These are phyloP conservation scores for Monopis laevigella DNA, from an alignment of 2,888 invertebrate species.

Conservation along the genomic window DNA sequence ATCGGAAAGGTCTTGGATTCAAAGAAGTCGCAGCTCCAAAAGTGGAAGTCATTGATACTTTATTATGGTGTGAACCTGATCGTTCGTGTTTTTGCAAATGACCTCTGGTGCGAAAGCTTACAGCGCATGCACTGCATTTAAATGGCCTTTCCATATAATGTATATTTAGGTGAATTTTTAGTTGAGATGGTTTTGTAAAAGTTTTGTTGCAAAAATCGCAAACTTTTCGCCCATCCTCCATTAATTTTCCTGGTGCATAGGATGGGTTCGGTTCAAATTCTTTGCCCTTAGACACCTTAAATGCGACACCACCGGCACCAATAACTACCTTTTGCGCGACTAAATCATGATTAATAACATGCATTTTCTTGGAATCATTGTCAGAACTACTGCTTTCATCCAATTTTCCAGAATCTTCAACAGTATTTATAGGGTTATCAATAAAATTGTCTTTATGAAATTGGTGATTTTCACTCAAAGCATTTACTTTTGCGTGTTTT, in stretches of 20 bases:
- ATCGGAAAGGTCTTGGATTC: conserved; percentile 96
- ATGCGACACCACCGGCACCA: conserved; percentile 70
- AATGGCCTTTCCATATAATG: conserved; percentile 95
- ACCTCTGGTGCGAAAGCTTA: conserved; percentile 90
- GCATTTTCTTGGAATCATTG: conserved; percentile 38
- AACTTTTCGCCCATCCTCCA: conserved; percentile 79
- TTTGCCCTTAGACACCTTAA: conserved; percentile 63
- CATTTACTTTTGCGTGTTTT: conserved; percentile 66
- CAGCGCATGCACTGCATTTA: conserved; percentile 90
- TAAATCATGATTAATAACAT: conserved; percentile 49
- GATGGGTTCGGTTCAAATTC: conserved; percentile 48
- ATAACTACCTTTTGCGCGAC: conserved; percentile 70
- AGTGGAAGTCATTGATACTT: conserved; percentile 88
- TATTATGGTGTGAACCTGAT: conserved; percentile 91
- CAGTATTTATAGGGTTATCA: conserved; percentile 34
- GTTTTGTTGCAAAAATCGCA: conserved; percentile 91
- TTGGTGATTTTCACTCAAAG: conserved; percentile 39
- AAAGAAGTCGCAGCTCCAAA: conserved; percentile 86
- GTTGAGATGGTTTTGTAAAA: conserved; percentile 90
- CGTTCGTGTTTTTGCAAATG: conserved; percentile 94
- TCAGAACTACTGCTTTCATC: conserved; percentile 37
- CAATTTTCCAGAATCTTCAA: conserved; percentile 38
- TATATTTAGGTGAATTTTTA: conserved; percentile 92
- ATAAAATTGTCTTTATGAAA: conserved; percentile 36
- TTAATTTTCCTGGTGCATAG: conserved; percentile 63